Evolutionary conservation across 2,797 vertebrate species (phyloP), one percentile per base, ranked within the genome.

Genomic region (Protosalanx chinensis): DNA sequence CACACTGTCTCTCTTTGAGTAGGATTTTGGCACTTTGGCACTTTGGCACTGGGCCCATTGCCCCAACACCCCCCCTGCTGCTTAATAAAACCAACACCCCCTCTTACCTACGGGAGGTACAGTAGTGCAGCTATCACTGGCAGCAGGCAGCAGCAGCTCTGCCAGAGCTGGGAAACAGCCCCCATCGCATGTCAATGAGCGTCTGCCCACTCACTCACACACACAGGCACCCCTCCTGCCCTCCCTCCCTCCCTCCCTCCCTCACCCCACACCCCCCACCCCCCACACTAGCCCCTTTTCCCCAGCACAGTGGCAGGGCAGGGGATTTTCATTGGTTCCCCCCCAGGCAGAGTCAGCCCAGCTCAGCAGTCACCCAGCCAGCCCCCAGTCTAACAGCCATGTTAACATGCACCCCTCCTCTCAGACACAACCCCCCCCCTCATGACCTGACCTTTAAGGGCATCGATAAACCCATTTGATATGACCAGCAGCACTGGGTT

Each of bases 161-260:
- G 41, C 10, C 23, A 27, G 23, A 27, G 23, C 18, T 5, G 51
- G 18, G 51, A 56, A 6, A 56, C 15, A 56, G 15, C 15, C 4
- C 51, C 15, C 15, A 56, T 75, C 51, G 91, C 91, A 93, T 93
- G 85, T 85, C 86, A 90, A 92, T 91, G 86, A 90, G 86, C 15
- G 20, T 72, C 65, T 53, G 27, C 46, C 29, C 7, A 13, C 27
- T 30, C 16, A 20, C 41, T 10, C 23, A 62, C 78, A 78, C 76
- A 77, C 68, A 68, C 72, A n/a, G n/a, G n/a, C n/a, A n/a, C n/a
- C 23, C 23, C 23, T 27, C 23, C 23, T 27, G 23, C 23, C 41
- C 23, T 1, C 23, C 23, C 23, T 27, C 23, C 23, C 41, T 13
- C 41, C 41, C 41, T 13, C 68, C 53, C 68, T 37, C 37, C 56